Evolutionary conservation across 2,888 invertebrate genomes (phyloP), one percentile per base, ranked within the genome.

Genomic region (Apamea crenata): DNA sequence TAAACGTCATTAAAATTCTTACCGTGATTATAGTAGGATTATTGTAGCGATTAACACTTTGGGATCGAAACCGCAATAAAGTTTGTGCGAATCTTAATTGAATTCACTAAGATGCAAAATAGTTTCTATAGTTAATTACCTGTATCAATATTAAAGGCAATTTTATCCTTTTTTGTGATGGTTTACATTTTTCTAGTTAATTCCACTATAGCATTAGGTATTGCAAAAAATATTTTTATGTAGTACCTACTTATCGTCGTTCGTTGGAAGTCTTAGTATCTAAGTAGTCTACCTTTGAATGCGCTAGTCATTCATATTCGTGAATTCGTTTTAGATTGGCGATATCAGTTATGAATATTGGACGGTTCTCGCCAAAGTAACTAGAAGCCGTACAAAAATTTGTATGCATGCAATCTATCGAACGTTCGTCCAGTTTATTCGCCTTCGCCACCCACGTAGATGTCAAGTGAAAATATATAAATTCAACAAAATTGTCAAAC

Each of bases 401-500:
- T 59, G 53, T 83, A 73, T 83, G 74, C 66, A 86, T 72, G 68
- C 69, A 73, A 63, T 72, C 50, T 68, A 73, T 76, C 56, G 63
- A 78, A 80, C 75, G 56, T 59, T 84, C 53, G 50, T 63, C 59
- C 76, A 71, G 68, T 77, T 77, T 61, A 82, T 69, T 72, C 68
- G 18, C 84, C 84, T 83, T 77, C 76, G 18, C 88, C 88, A 89
- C 88, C 86, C 86, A 87, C 78, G 82, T 83, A 82, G 82, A 71
- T 69, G 81, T 81, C 78, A 75, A 68, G 61, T 50, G 25, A 80
- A 78, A 83, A 83, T 77, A 68, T 80, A 74, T 53, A 78, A 86
- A 59, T 61, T 63, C 40, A 70, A 79, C 66, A 47, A 78, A 88
- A 84, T 82, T 74, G 70, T 76, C 83, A 74, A 74, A 88, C 76